These are phyloP conservation scores for Drosophila tanythrix DNA, from an alignment of 2,888 invertebrate genomes.

Conservation along the genomic window DNA sequence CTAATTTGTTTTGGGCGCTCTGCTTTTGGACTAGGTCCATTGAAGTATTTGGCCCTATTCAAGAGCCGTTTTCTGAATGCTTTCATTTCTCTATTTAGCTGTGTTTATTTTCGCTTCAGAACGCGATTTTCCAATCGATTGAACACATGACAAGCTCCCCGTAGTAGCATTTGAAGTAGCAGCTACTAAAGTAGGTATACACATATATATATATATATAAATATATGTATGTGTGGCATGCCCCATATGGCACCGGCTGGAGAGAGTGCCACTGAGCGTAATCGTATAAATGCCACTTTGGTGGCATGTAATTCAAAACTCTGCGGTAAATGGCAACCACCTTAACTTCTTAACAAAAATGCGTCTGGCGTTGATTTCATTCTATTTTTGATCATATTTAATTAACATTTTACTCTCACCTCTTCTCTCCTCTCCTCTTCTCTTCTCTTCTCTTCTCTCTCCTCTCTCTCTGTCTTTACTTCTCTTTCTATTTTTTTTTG, in stretches of 20 bases:
- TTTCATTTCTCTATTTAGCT: slow-evolving; percentile 76
- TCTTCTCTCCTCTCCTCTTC: not conserved
- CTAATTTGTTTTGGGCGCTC: slow-evolving; percentile 27
- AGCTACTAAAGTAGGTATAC: slow-evolving; percentile 54
- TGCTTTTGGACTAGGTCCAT: slow-evolving; percentile 24
- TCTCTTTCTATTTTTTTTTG: slow-evolving; percentile 17
- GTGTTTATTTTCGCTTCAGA: slow-evolving; percentile 80
- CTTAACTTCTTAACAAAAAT: slow-evolving; percentile 22
- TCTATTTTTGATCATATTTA: slow-evolving; percentile 75
- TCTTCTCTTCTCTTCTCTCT: not conserved
- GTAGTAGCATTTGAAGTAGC: not conserved
- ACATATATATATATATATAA: slow-evolving; percentile 20
- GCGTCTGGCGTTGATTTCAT: slow-evolving; percentile 33
- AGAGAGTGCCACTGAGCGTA: not conserved
- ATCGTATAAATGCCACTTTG: slow-evolving; percentile 36
- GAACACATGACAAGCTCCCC: slow-evolving; percentile 72
- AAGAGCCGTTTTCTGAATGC: slow-evolving; percentile 35
- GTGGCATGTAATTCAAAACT: slow-evolving; percentile 53
- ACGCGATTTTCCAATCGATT: slow-evolving; percentile 79
- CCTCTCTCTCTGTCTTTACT: not conserved
- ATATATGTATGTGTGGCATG: slow-evolving; percentile 16
- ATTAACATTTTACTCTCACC: slow-evolving; percentile 62
- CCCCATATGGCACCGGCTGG: slow-evolving; percentile 53
- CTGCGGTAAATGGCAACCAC: slow-evolving; percentile 52
- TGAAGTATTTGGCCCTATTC: slow-evolving; percentile 29